Conservation (phyloP, 2,797 vertebrate species). For the Esox lucius region DNA sequence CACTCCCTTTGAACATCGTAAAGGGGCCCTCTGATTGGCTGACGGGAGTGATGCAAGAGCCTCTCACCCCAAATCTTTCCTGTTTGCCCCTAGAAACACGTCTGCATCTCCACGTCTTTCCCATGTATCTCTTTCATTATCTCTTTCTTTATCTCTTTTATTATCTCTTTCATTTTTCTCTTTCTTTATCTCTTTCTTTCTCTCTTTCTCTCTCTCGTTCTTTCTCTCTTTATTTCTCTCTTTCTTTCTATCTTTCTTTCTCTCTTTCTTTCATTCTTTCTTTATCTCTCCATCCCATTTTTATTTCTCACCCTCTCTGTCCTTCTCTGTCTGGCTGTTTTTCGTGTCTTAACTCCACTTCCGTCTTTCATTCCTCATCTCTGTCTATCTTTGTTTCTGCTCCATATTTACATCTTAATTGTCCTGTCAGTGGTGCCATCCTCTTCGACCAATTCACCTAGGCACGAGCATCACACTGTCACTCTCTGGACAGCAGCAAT, state of each 20-base stretch:
- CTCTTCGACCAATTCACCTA: no score
- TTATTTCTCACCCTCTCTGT: slow-evolving; percentile 14
- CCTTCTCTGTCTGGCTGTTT: slow-evolving; percentile 19
- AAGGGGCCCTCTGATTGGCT: slow-evolving; percentile 73
- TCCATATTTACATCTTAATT: slow-evolving; percentile 32
- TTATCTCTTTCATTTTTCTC: slow-evolving; percentile 8
- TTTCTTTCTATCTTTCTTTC: slow-evolving; percentile 30
- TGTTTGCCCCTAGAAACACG: slow-evolving; percentile 79
- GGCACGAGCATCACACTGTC: slow-evolving; percentile 22
- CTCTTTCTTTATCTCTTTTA: slow-evolving; percentile 57
- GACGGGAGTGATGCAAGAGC: slow-evolving; percentile 81
- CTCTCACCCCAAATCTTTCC: slow-evolving; percentile 79
- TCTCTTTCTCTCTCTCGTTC: slow-evolving; percentile 14
- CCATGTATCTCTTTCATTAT: slow-evolving; percentile 46
- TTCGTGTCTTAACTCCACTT: slow-evolving; percentile 28
- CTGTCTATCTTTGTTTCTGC: slow-evolving; percentile 13
- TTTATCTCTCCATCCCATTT: slow-evolving; percentile 7
- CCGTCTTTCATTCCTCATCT: slow-evolving; percentile 22
- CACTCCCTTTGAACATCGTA: slow-evolving; percentile 84
- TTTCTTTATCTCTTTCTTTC: slow-evolving; percentile 3
- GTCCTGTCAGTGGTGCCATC: background rate
- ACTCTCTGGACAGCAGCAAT: no score
- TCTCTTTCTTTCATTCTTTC: slow-evolving; percentile 28
- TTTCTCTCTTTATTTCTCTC: slow-evolving; percentile 17
- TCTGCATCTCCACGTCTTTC: slow-evolving; percentile 53